A percentile compares a stretch with the other conserved stretches of the same genome.
Conservation (phyloP, 2,797 vertebrate species). For the Menidia menidia region DNA sequence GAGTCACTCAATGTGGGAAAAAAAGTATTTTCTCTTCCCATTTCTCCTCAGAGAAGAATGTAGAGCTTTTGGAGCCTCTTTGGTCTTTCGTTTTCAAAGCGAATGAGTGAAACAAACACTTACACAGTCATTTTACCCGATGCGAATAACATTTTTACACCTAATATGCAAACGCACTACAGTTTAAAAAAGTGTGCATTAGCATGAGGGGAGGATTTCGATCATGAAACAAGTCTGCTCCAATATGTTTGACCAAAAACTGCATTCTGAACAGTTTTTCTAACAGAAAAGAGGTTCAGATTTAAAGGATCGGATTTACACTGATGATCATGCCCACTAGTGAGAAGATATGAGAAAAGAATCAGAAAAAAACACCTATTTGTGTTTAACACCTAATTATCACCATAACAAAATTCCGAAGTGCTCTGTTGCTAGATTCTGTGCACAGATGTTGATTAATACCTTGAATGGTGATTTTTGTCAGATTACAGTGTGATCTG, state of each 20-base stretch:
- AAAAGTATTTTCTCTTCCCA: constrained; percentile 70
- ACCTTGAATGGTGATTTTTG: no score
- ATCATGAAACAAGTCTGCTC: constrained; percentile 8
- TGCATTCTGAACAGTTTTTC: constrained; percentile 2
- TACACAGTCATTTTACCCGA: constrained; percentile 57
- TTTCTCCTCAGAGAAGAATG: constrained; percentile 61
- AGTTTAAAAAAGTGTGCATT: constrained; percentile 40
- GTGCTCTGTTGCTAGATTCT: no score
- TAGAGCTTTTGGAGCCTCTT: constrained; percentile 46
- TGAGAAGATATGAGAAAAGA: no score
- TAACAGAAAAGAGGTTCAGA: constrained; percentile 18
- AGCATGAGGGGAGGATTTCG: constrained; percentile 29
- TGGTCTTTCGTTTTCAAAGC: constrained; percentile 69
- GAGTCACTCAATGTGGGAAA: constrained; percentile 85
- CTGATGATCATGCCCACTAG: no score
- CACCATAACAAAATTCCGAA: no score
- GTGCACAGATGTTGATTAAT: no score
- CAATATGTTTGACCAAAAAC: constrained; percentile 43
- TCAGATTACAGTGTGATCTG: no score
- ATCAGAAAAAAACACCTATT: no score
- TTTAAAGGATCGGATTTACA: no score
- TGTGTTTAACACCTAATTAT: no score
- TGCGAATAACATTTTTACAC: constrained; percentile 46
- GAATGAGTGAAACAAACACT: constrained; percentile 67
- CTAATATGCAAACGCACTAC: constrained; percentile 48